Conservation (phyloP, 2,888 invertebrate species). For the Apodemia duryi region DNA sequence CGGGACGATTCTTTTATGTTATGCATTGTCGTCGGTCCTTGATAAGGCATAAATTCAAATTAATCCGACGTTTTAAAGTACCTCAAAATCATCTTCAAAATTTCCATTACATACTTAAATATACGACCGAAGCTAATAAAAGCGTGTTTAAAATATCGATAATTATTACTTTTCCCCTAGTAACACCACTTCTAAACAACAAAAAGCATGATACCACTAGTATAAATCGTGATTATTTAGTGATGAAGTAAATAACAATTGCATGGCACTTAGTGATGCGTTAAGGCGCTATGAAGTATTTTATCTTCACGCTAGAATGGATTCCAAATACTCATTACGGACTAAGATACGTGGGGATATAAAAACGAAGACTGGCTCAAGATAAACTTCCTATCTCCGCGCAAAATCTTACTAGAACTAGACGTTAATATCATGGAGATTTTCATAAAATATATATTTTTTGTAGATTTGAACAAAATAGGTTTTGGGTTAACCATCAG, state of each 20-base stretch:
- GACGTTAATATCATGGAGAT: too few species aligned
- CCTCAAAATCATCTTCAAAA: too few species aligned
- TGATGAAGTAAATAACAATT: slow-evolving; percentile 7
- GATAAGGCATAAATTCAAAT: too few species aligned
- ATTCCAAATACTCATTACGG: slow-evolving; percentile 12
- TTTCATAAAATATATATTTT: too few species aligned
- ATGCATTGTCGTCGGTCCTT: too few species aligned
- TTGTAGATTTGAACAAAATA: too few species aligned
- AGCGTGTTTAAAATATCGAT: background rate
- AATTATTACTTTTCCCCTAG: background rate
- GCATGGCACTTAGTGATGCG: slow-evolving; percentile 11
- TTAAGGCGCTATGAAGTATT: slow-evolving; percentile 7
- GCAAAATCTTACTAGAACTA: too few species aligned
- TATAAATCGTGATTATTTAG: slow-evolving; percentile 3
- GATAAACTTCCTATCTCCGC: background rate
- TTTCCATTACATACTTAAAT: too few species aligned
- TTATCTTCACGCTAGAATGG: slow-evolving; percentile 14
- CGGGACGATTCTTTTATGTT: too few species aligned
- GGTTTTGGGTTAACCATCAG: too few species aligned
- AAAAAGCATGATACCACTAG: background rate
- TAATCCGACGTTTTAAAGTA: too few species aligned
- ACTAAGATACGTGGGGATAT: slow-evolving; percentile 1
- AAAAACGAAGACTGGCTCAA: background rate
- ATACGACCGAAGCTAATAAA: too few species aligned
- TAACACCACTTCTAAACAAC: background rate